Conservation (phyloP, 2,797 vertebrate species). For the Clarias laeviceps region DNA sequence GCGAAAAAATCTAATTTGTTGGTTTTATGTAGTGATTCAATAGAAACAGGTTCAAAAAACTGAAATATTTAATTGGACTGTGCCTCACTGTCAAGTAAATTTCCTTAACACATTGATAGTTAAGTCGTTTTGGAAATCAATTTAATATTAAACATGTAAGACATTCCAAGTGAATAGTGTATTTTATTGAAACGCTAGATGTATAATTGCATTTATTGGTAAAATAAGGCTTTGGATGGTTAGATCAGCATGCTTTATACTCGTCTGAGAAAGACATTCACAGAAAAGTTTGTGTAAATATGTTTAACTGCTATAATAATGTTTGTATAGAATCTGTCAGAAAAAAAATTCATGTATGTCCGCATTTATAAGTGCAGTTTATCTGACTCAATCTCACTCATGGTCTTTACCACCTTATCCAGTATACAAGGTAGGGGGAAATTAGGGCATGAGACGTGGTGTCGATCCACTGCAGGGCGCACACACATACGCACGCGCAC, state of each 20-base stretch:
- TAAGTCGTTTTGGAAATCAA: neutral
- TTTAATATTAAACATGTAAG: neutral
- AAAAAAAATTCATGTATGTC: neutral
- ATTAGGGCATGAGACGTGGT: too few species aligned
- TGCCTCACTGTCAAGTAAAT: neutral
- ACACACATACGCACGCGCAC: too few species aligned
- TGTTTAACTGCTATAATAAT: neutral
- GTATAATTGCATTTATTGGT: neutral
- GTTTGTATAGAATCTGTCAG: neutral
- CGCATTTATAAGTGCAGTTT: neutral
- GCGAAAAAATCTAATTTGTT: neutral
- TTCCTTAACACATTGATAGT: neutral
- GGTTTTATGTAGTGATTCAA: constrained; percentile 6
- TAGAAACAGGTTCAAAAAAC: neutral
- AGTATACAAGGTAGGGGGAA: too few species aligned
- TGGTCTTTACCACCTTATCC: too few species aligned
- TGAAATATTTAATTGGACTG: neutral
- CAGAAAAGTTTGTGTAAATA: neutral
- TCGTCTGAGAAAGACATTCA: neutral
- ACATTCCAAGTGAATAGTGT: neutral
- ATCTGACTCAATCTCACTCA: neutral
- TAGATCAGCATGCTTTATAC: neutral
- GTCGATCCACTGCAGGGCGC: too few species aligned
- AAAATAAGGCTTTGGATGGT: neutral
- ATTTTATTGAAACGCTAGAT: too few species aligned